These are phyloP conservation scores for Dinoponera quadriceps DNA, from an alignment of 1,140 invertebrate species.

Conservation along the genomic window DNA sequence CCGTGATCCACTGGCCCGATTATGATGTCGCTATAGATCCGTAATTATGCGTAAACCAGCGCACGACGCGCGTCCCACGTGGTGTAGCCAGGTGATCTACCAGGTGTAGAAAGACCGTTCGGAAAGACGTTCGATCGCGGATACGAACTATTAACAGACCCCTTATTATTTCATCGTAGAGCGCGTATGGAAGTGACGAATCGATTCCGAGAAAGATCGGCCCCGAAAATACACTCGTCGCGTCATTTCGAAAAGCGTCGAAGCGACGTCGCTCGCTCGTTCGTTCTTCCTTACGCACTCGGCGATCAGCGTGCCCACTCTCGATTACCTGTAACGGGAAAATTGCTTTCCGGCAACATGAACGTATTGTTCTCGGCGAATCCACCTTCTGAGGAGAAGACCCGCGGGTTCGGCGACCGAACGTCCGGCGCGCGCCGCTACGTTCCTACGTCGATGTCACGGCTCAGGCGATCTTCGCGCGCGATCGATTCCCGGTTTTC, in stretches of 20 bases:
- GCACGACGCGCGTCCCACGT: constrained; percentile 38
- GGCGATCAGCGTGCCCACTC: too few relatives aligned
- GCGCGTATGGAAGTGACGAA: too few relatives aligned
- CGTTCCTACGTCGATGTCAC: background rate
- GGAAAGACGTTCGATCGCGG: background rate
- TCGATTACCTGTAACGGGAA: constrained; percentile 84
- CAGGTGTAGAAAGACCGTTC: background rate
- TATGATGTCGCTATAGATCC: constrained; percentile 24
- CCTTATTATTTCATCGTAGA: too few relatives aligned
- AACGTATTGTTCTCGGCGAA: constrained; percentile 63
- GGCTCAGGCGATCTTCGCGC: background rate
- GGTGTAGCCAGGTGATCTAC: constrained; percentile 9
- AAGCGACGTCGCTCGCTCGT: too few relatives aligned
- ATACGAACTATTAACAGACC: too few relatives aligned
- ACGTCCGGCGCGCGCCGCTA: background rate
- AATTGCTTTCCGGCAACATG: constrained; percentile 85
- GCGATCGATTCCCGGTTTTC: background rate
- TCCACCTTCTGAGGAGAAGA: constrained; percentile 22
- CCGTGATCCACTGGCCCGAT: constrained; percentile 68
- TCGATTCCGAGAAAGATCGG: too few relatives aligned
- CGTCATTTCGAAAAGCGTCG: too few relatives aligned
- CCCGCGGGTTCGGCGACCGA: background rate
- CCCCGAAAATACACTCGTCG: too few relatives aligned
- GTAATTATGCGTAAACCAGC: constrained; percentile 44
- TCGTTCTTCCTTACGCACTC: too few relatives aligned